Evolutionary conservation across 2,113 vertebrate species (phyloP), one percentile per base, ranked within the genome.

Genomic region (Carassius gibelio): DNA sequence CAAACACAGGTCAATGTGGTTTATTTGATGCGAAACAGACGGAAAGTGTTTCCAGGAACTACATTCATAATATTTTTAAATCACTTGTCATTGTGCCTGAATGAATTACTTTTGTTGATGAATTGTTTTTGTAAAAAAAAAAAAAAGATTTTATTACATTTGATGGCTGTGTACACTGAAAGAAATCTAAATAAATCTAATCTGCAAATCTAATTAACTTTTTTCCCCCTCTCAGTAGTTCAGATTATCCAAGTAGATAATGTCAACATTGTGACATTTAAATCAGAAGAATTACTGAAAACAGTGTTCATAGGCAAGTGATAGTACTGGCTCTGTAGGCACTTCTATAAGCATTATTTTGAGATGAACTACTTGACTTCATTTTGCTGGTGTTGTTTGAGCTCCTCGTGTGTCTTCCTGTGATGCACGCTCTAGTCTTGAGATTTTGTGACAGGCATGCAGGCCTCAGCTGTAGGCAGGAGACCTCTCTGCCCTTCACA

Each of bases 401-500:
- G 59, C 15, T 84, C 42, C 4, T 36, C 42, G 50, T 0, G 19
- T 86, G 62, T 84, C 66, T 57, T 36, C 6, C 52, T n/a, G 38
- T 82, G 38, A 75, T 62, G 19, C 61, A 78, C 15, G 30, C 50
- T 68, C 26, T 75, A 55, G 72, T 38, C n/a, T 55, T 74, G 76
- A 62, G 55, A 71, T 83, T 74, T 66, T 71, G 77, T 66, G 82
- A 81, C 30, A 84, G 57, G 66, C 78, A 61, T 80, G 57, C 77
- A 61, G 45, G 36, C 48, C 76, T 69, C 87, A 88, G 87, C 81
- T 84, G 85, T 78, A 75, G 64, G 4, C 50, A 42, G 80, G 80
- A 36, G 81, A 84, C 72, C 78, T 79, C 64, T 77, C 84, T 88
- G 88, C 76, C 82, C 85, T 87, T 86, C 85, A 84, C 86, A 80